Evolutionary conservation across 2,797 vertebrate genomes (phyloP).

Genomic region (Pangasius djambal): DNA sequence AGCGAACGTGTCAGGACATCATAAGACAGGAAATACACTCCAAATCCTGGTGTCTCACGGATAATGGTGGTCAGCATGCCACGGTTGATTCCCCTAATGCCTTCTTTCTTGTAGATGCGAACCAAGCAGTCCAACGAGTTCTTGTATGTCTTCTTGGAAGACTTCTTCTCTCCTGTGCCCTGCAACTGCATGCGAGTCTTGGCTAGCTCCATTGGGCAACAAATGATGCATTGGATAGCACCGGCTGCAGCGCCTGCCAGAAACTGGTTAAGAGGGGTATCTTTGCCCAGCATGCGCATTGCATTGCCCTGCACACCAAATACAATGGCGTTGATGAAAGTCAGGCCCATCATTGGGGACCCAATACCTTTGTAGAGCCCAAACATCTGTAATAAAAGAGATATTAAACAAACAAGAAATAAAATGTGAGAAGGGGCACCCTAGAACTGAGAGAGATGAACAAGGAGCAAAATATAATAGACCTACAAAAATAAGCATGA

Average conservation of each 20-base stretch:
- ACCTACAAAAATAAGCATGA: background rate
- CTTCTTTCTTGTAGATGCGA: constrained; percentile 90
- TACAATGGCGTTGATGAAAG: constrained; percentile 97
- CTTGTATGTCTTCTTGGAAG: constrained; percentile 86
- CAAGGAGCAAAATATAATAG: background rate
- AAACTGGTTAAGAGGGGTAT: constrained; percentile 95
- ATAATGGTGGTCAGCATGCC: constrained; percentile 92
- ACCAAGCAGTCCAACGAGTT: constrained; percentile 92
- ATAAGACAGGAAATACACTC: constrained; percentile 93
- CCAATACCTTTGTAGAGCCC: constrained; percentile 97
- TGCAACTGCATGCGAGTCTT: constrained; percentile 98
- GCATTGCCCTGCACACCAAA: constrained; percentile 95
- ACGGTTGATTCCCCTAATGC: constrained; percentile 85
- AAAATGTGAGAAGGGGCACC: background rate
- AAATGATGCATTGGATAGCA: constrained; percentile 90
- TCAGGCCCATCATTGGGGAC: constrained; percentile 98
- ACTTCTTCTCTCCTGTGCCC: constrained; percentile 86
- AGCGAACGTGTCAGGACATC: constrained; percentile 87
- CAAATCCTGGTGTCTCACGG: constrained; percentile 92
- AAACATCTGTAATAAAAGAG: constrained; percentile 74
- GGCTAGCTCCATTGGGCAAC: constrained; percentile 97
- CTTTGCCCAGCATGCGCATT: constrained; percentile 82
- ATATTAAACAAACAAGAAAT: background rate
- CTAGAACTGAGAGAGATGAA: background rate
- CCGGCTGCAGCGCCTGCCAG: constrained; percentile 91